Evolutionary conservation across 2,888 invertebrate species (phyloP).

Genomic region (Luperina testacea): DNA sequence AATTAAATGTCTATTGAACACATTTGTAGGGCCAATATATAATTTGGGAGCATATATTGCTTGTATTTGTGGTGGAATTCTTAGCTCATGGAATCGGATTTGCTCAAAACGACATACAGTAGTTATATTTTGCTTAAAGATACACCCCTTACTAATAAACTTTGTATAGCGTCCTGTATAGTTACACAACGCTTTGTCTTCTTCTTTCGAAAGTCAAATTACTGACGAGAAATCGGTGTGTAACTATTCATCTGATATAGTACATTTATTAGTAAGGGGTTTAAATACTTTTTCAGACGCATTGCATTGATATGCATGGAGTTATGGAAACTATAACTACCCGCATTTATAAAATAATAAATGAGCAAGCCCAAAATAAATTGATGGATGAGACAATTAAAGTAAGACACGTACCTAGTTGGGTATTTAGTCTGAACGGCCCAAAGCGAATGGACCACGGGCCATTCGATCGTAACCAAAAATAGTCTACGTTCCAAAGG

Average conservation of each 20-base stretch:
- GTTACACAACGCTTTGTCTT: no score
- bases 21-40: slow-evolving; percentile 37
- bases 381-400: slow-evolving; percentile 42
- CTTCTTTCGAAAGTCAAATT: no score
- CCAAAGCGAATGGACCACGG: no score
- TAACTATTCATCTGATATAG: no score
- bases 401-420: slow-evolving; percentile 8
- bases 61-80: not conserved
- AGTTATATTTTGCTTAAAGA: not conserved
- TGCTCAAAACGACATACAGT: not conserved
- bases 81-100: not conserved
- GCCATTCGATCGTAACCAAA: no score
- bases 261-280: no score
- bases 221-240: no score
- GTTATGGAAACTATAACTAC: not conserved
- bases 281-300: not conserved
- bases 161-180: no score
- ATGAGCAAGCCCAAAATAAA: slow-evolving; percentile 1
- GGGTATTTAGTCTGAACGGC: no score
- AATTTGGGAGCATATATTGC: slow-evolving; percentile 19
- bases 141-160: no score
- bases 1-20: slow-evolving; percentile 57
- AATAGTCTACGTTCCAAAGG: no score
- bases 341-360: not conserved
- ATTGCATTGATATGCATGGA: not conserved